Conservation (phyloP, 2,113 vertebrate species). For the Neopipo cinnamomea region DNA sequence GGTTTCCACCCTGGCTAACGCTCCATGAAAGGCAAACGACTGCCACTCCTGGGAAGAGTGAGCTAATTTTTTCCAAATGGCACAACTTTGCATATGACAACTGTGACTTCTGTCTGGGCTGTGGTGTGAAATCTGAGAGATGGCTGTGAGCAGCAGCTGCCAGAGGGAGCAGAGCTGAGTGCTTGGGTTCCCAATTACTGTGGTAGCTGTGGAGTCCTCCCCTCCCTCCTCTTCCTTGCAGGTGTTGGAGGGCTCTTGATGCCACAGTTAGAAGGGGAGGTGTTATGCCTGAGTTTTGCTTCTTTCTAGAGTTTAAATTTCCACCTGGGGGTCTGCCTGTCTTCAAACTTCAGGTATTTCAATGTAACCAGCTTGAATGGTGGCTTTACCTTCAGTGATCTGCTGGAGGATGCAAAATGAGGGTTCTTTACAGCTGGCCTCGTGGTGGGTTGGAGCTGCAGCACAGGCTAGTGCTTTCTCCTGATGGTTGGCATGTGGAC, state of each 20-base stretch:
- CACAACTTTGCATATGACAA: neutral
- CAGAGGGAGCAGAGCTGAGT: neutral
- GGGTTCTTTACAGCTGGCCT: neutral
- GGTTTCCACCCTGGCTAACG: accelerated
- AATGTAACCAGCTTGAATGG: neutral
- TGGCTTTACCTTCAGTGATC: neutral
- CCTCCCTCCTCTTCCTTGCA: neutral
- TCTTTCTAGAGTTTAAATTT: neutral
- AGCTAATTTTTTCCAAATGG: conserved; percentile 19
- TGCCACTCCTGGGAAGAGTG: neutral
- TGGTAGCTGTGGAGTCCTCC: neutral
- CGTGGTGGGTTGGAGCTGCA: neutral
- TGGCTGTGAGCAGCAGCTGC: conserved; percentile 30
- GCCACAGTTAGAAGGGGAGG: neutral
- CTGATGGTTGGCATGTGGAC: neutral
- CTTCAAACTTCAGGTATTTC: neutral
- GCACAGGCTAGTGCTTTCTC: neutral
- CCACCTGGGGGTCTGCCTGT: neutral
- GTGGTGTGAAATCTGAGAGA: neutral
- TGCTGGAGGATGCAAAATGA: neutral
- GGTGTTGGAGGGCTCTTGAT: neutral
- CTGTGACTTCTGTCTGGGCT: conserved; percentile 26
- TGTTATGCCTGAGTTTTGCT: neutral
- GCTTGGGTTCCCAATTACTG: neutral
- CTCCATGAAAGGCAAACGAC: accelerated